Evolutionary conservation across 2,888 invertebrate species (phyloP).

Genomic region (Tanytarsus gracilentus): DNA sequence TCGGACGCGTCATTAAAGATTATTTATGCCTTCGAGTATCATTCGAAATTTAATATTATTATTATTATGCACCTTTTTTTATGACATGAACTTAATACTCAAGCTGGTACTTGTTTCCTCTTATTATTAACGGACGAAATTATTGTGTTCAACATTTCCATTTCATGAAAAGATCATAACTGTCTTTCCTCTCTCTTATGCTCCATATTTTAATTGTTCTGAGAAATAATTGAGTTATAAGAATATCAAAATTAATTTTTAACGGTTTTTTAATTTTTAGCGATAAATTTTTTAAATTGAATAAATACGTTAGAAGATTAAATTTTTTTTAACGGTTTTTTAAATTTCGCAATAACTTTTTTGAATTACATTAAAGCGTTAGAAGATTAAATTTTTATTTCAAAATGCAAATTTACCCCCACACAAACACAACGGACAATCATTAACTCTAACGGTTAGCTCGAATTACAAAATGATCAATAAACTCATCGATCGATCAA

Average conservation of each 20-base stretch:
- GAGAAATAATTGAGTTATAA: too few species aligned
- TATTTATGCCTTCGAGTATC: slow-evolving; percentile 17
- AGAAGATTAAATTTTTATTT: too few species aligned
- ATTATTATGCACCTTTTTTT: neutral
- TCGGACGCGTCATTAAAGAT: slow-evolving; percentile 22
- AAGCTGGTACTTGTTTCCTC: too few species aligned
- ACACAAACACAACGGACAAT: too few species aligned
- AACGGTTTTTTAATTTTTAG: neutral
- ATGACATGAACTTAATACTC: too few species aligned
- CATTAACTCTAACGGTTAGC: too few species aligned
- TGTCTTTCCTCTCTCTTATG: neutral
- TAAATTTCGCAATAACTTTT: neutral
- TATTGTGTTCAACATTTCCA: neutral
- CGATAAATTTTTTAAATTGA: neutral
- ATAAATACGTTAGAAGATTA: neutral
- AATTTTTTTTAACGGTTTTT: neutral
- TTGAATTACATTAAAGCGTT: neutral
- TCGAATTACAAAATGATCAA: too few species aligned
- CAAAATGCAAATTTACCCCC: neutral
- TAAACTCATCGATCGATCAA: too few species aligned
- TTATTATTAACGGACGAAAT: too few species aligned
- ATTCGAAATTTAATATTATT: slow-evolving; percentile 1
- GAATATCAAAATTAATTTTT: too few species aligned
- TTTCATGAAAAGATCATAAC: neutral
- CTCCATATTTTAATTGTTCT: neutral